These are phyloP conservation scores for mouse (Mus musculus) DNA, from an alignment of 2,113 vertebrate genomes.

Conservation along the genomic window DNA sequence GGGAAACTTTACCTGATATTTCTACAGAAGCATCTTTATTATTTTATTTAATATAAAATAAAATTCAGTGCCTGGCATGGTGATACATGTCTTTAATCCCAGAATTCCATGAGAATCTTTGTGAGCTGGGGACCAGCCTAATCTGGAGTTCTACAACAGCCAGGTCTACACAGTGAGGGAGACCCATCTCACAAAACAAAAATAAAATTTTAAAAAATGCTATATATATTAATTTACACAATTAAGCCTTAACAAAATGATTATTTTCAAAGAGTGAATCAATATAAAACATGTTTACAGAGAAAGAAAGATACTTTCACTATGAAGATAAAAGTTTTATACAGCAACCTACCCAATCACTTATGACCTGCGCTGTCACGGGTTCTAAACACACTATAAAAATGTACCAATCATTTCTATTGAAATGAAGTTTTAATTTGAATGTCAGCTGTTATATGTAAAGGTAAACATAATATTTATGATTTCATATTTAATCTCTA, in stretches of 20 bases:
- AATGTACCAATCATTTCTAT: constrained; percentile 37
- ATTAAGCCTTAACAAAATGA: not conserved
- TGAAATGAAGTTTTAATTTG: constrained; percentile 44
- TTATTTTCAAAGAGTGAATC: not conserved
- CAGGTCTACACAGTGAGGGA: not conserved
- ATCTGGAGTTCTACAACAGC: not conserved
- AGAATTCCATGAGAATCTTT: not conserved
- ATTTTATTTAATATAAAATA: constrained; percentile 40
- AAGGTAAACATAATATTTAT: constrained; percentile 16
- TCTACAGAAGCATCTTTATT: constrained; percentile 26
- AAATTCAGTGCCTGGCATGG: not conserved
- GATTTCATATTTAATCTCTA: constrained; percentile 18
- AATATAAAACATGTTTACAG: not conserved
- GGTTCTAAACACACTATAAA: constrained; percentile 45
- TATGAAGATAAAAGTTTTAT: constrained; percentile 36
- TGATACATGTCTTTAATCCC: not conserved
- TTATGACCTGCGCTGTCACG: not conserved
- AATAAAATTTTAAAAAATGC: constrained; percentile 33
- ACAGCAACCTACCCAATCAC: not conserved
- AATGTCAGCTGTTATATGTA: constrained; percentile 9
- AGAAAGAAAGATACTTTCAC: constrained; percentile 40
- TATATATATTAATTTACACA: constrained; percentile 40
- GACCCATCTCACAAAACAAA: not conserved
- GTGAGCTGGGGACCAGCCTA: not conserved
- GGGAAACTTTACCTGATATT: constrained; percentile 32